Base-by-base conservation (phyloP, 2,113 vertebrate genomes). In the Colinus virginianus region DNA sequence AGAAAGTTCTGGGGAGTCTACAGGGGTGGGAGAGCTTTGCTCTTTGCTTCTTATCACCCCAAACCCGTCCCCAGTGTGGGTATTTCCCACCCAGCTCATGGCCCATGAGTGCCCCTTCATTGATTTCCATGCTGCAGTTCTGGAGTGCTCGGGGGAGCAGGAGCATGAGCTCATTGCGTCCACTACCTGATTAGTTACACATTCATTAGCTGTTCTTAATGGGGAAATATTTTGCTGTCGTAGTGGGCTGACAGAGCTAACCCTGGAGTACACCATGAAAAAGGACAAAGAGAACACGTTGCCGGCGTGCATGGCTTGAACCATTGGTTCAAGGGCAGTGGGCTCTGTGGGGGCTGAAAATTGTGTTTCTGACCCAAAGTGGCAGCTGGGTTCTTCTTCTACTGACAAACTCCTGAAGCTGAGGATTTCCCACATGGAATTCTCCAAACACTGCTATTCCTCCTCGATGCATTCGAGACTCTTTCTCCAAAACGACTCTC, bases 121-220 rank as follows among this genome's bases (percentile, higher is more conserved):
- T 78, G 42, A 58, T 38, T 83, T 38, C 1, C 9, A 56, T 59
- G 70, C 80, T 76, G 82, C 59, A 45, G 74, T 56, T 84, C 59
- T 53, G 30, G 80, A 26, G 26, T 0, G n/a, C 67, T 30, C 4
- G 36, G 59, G 53, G 81, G 23, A 34, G 77, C 3, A 78, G 34
- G 82, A 2, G 42, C 25, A 43, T 89, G 48, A 76, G 77, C 90
- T 94, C 68, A 16, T 91, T 45, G 40, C 14, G 25, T 59, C 82
- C 84, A 63, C 87, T 87, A 78, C 49, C 81, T 1, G 5, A 55
- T 74, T 92, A 74, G 66, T 95, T 95, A 89, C 32, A 68, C 19
- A 30, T 63, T 94, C 92, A 87, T 88, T 95, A 95, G 55, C 51
- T 74, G 64, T 16, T 66, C 59, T 64, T 96, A 95, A 93, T 76